A percentile compares a stretch with the other conserved stretches of the same genome.
These are phyloP conservation scores for Vanacampus margaritifer DNA, from an alignment of 2,113 vertebrate genomes.

Conservation along the genomic window DNA sequence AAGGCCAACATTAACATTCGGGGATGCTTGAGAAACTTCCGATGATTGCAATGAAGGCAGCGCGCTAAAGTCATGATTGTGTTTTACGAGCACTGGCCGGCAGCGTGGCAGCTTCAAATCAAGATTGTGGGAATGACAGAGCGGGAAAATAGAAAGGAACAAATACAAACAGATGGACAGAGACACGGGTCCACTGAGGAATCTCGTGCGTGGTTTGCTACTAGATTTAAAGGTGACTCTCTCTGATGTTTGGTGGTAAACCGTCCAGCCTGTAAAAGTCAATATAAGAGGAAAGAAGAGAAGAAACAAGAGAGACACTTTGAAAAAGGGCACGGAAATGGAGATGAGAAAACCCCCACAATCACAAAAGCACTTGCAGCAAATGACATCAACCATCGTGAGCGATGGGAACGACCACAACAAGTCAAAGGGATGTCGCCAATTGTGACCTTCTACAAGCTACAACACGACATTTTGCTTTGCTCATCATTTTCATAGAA, in stretches of 20 bases:
- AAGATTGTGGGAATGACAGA: constrained; percentile 51
- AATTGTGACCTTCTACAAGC: not conserved
- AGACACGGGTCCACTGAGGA: constrained; percentile 99
- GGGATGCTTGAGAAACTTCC: constrained; percentile 5
- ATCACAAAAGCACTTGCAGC: constrained; percentile 50
- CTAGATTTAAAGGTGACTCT: constrained; percentile 99
- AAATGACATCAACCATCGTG: constrained; percentile 43
- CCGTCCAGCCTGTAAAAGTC: constrained; percentile 97
- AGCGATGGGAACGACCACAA: not conserved
- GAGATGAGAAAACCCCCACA: constrained; percentile 66
- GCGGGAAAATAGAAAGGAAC: constrained; percentile 73
- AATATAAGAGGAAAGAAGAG: constrained; percentile 89
- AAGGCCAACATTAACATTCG: not conserved
- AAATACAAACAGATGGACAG: constrained; percentile 83
- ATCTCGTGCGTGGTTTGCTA: constrained; percentile 99
- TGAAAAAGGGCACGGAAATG: constrained; percentile 92
- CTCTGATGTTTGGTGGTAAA: constrained; percentile 99
- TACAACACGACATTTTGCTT: not conserved
- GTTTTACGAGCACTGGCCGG: constrained; percentile 14
- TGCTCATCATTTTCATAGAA: not conserved
- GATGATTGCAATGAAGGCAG: constrained; percentile 3
- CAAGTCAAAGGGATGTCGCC: not conserved
- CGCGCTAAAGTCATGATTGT: not conserved
- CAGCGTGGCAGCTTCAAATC: constrained; percentile 39
- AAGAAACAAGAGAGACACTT: constrained; percentile 80